A percentile compares a stretch with the other conserved stretches of the same genome.
Conservation (phyloP, 2,113 vertebrate species). For the Podiceps cristatus region DNA sequence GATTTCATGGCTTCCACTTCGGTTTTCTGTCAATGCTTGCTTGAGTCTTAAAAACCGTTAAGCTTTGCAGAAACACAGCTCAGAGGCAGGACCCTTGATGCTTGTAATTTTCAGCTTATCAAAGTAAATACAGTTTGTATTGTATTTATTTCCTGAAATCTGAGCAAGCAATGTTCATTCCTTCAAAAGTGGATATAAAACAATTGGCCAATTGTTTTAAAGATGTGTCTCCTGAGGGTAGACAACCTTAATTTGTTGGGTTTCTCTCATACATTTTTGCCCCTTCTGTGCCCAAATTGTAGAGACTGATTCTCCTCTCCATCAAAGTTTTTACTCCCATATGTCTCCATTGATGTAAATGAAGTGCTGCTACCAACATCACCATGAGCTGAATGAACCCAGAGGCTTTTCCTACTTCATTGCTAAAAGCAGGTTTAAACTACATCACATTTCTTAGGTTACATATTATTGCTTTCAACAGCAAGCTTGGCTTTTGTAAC, state of each 20-base stretch:
- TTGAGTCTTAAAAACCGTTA: conserved; percentile 39
- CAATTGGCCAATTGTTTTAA: conserved; percentile 17
- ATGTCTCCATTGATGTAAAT: not conserved
- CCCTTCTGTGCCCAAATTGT: not conserved
- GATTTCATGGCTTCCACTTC: conserved; percentile 19
- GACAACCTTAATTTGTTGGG: not conserved
- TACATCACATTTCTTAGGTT: not conserved
- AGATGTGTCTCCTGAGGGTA: not conserved
- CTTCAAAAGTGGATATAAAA: not conserved
- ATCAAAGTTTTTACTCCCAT: not conserved
- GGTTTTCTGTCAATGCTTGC: conserved; percentile 4
- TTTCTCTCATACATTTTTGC: not conserved
- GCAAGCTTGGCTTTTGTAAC: not conserved
- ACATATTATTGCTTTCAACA: not conserved
- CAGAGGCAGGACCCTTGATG: not conserved
- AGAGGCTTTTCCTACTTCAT: not conserved
- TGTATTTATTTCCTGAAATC: conserved; percentile 37
- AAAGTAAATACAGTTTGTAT: conserved; percentile 24
- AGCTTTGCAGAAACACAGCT: not conserved
- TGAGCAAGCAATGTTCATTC: conserved; percentile 1
- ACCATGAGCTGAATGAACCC: not conserved
- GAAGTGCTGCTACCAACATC: not conserved
- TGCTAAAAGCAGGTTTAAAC: not conserved
- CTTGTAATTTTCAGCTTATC: conserved; percentile 51
- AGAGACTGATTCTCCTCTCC: not conserved